A percentile compares a stretch with the other conserved stretches of the same genome.
These are phyloP conservation scores for Mandrillus leucophaeus DNA, from an alignment of 2,113 vertebrate genomes.

Conservation along the genomic window DNA sequence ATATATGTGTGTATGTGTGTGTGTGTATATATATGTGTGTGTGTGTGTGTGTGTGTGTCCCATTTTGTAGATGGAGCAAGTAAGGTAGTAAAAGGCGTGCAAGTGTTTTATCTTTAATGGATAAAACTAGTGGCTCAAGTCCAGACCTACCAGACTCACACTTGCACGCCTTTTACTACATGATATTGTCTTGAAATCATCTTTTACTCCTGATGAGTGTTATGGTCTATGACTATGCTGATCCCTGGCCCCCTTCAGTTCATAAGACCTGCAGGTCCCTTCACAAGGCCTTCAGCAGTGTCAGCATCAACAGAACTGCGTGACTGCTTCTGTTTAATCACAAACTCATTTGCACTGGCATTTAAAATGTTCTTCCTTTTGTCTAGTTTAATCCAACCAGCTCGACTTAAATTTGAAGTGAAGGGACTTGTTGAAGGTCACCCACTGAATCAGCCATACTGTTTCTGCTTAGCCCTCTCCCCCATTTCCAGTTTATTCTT, in stretches of 20 bases:
- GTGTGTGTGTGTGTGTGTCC: no score
- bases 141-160: no score
- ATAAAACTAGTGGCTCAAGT: background rate
- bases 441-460: accelerated
- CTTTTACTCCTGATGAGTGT: background rate
- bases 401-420: background rate
- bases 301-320: background rate
- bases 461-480: background rate
- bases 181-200: background rate
- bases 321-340: accelerated
- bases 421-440: background rate
- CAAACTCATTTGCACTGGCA: background rate
- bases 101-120: background rate
- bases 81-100: background rate
- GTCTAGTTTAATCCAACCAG: background rate
- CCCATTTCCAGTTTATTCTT: background rate
- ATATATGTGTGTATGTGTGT: accelerated
- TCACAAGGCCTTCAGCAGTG: background rate
- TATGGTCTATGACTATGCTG: background rate
- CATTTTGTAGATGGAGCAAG: background rate
- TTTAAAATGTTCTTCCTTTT: background rate
- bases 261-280: background rate
- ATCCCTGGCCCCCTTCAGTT: background rate
- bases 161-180: accelerated
- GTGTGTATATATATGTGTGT: no score